Evolutionary conservation across 2,113 vertebrate species (phyloP), one percentile per base, ranked within the genome.

Genomic region (Pelvicachromis taeniatus): DNA sequence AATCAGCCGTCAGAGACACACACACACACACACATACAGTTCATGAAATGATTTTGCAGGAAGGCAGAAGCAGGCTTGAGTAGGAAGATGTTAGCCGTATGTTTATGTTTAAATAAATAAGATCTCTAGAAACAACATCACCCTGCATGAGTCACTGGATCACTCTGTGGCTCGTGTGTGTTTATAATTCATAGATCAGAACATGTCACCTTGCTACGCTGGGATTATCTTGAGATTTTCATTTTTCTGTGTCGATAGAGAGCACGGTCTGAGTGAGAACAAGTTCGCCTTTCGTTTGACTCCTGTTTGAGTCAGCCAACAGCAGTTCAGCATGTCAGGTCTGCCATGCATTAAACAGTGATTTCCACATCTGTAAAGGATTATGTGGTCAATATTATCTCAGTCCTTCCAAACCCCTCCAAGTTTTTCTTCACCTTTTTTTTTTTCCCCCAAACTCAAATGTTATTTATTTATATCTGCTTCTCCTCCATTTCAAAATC

Each of bases 361-460:
- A 91, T 91, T 87, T 88, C 31, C 87, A 92, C 92, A 93, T 93
- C 90, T 95, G 92, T 85, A 16, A 87, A 35, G 88, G 86, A 91
- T 93, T 91, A 90, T 89, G 88, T 87, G 92, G 88, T 93, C 90
- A 90, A 88, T 91, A 92, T 90, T 88, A 91, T 93, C 88, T 87
- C 85, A 86, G 83, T 88, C 50, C 56, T 45, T 80, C 78, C 84
- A 81, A 90, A 83, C 63, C 68, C 14, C 16, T 88, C 86, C 61
- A 81, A 89, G 80, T 89, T 81, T 90, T 88, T 84, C 77, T 91
- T 87, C 56, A 85, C 65, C 77, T 86, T 83, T 80, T 70, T 87
- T 83, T 70, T 82, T 56, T 87, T 58, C 73, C 35, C n/a, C 35
- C n/a, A 40, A 80, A 54, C 75, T 85, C 78, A 79, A 75, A 70